Conservation (phyloP, 2,113 vertebrate species). For the Baryphthengus martii region DNA sequence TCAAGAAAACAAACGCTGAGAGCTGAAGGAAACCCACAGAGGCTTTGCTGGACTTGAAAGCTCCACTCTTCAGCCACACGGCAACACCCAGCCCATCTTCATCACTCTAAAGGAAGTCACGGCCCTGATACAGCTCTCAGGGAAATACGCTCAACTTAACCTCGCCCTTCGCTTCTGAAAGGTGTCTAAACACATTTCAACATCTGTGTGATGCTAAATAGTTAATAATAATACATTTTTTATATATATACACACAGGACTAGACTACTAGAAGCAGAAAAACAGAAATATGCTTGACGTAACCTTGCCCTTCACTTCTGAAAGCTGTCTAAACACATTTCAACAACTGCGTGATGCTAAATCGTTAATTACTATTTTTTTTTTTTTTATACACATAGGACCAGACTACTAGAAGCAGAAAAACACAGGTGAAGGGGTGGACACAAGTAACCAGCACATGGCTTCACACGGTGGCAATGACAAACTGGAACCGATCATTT, state of each 20-base stretch:
- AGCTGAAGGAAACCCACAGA: not conserved
- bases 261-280: not conserved
- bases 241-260: not conserved
- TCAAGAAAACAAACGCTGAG: not conserved
- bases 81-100: not conserved
- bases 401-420: not conserved
- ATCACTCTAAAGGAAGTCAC: not conserved
- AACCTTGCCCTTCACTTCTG: not conserved
- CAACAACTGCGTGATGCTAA: not conserved
- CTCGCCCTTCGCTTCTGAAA: not conserved
- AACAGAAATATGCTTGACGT: not conserved
- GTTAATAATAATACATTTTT: not conserved
- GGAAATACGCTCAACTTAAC: not conserved
- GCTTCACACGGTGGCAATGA: not conserved
- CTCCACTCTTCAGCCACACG: not conserved
- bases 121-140: rapidly evolving
- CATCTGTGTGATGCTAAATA: not conserved
- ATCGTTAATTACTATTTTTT: not conserved
- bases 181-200: not conserved
- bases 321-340: not conserved
- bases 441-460: not conserved
- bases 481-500: not conserved
- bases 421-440: not conserved
- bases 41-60: not conserved
- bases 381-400: not conserved